These are phyloP conservation scores for Ischnura elegans DNA, from an alignment of 2,888 invertebrate genomes.

Conservation along the genomic window DNA sequence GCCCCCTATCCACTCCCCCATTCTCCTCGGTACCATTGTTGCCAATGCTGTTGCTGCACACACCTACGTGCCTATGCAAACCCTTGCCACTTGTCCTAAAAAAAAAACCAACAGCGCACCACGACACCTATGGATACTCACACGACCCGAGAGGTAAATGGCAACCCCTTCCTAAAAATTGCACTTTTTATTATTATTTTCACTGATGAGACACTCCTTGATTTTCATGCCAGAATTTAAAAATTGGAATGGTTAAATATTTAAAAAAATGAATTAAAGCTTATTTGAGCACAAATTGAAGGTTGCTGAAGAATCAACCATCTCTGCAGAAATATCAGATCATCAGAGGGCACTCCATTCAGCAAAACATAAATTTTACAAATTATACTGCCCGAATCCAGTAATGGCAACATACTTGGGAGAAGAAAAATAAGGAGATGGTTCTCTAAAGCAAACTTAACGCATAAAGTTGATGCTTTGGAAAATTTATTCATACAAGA, in stretches of 20 bases:
- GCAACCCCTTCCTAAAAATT: slow-evolving; percentile 39
- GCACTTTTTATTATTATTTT: background rate
- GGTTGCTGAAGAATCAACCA: slow-evolving; percentile 22
- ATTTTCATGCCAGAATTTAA: background rate
- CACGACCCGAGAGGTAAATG: slow-evolving; percentile 88
- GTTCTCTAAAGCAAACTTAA: background rate
- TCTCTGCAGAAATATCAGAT: background rate
- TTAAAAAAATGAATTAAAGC: no score
- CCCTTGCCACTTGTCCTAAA: background rate
- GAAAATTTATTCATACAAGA: background rate
- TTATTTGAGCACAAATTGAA: background rate
- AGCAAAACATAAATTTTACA: no score
- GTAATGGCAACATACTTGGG: background rate
- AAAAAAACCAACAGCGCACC: slow-evolving; percentile 76
- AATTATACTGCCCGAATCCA: background rate
- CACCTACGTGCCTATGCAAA: background rate
- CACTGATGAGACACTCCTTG: slow-evolving; percentile 38
- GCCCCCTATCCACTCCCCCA: background rate
- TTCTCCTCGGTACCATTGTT: background rate
- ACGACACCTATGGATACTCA: slow-evolving; percentile 83
- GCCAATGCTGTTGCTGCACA: background rate
- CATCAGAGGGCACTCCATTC: no score
- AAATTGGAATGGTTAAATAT: no score
- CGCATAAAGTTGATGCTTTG: background rate
- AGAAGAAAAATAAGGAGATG: background rate